Evolutionary conservation across 2,113 vertebrate species (phyloP).

Genomic region (Apistogramma diplotaenia): DNA sequence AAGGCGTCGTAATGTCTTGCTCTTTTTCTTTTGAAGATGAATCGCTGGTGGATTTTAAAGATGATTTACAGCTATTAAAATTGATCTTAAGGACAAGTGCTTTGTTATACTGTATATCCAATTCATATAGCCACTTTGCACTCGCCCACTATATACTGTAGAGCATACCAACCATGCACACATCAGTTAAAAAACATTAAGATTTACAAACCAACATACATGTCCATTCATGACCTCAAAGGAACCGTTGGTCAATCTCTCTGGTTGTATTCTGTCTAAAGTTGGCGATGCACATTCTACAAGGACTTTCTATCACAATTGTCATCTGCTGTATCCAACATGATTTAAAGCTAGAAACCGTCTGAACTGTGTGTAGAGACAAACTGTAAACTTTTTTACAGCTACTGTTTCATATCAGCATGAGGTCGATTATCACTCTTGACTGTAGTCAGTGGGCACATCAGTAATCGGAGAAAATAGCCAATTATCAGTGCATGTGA

Average conservation of each 20-base stretch:
- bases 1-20: not conserved
- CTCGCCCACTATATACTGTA: not conserved
- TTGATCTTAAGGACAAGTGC: not conserved
- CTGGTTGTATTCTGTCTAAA: not conserved
- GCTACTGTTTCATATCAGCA: not conserved
- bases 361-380: not conserved
- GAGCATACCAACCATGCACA: not conserved
- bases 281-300: not conserved
- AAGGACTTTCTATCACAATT: not conserved
- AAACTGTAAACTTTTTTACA: not conserved
- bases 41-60: not conserved
- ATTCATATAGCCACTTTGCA: not conserved
- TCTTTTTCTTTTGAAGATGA: not conserved
- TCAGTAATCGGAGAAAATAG: not conserved
- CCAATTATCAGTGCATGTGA: not conserved
- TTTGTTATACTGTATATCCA: not conserved
- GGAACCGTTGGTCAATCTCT: not conserved
- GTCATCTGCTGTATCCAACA: constrained; percentile 6
- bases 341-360: not conserved
- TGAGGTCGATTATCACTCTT: not conserved
- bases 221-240: not conserved
- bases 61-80: not conserved
- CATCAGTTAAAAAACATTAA: not conserved
- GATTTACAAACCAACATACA: not conserved
- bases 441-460: not conserved